Conservation (phyloP, 2,888 invertebrate genomes). For the Blastobasis lacticolella region DNA sequence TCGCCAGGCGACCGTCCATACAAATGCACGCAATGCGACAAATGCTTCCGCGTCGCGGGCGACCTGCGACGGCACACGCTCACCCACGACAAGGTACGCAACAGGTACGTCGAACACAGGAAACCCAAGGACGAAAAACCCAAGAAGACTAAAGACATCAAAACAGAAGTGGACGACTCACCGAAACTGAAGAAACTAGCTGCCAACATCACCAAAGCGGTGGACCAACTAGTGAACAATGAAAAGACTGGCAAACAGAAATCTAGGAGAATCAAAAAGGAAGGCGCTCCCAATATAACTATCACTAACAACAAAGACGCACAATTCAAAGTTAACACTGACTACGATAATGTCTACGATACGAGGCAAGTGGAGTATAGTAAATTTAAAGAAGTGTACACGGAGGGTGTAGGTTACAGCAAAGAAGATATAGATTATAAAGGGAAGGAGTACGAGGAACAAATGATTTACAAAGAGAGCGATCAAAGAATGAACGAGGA, state of each 20-base stretch:
- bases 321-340: conserved; percentile 27
- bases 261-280: conserved; percentile 15
- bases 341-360: conserved; percentile 35
- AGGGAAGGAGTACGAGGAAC: conserved; percentile 19
- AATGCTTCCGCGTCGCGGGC: conserved; percentile 86
- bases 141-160: conserved; percentile 14
- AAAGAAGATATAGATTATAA: conserved; percentile 17
- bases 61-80: conserved; percentile 88
- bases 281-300: conserved; percentile 48
- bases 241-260: conserved; percentile 23
- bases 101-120: conserved; percentile 30
- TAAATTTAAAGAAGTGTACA: conserved; percentile 45
- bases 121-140: conserved; percentile 14
- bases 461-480: conserved; percentile 23
- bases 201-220: conserved; percentile 11
- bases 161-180: conserved; percentile 11
- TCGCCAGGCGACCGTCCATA: conserved; percentile 83
- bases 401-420: conserved; percentile 18
- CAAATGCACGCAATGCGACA: conserved; percentile 83
- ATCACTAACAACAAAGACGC: conserved; percentile 28
- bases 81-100: conserved; percentile 74
- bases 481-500: conserved; percentile 24
- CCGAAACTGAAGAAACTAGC: conserved; percentile 15
- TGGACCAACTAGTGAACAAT: conserved; percentile 19
- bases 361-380: conserved; percentile 24